Percentiles rank a stretch among this genome's conserved stretches.
Conservation (phyloP, 2,888 invertebrate species). For the Synanthedon vespiformis region DNA sequence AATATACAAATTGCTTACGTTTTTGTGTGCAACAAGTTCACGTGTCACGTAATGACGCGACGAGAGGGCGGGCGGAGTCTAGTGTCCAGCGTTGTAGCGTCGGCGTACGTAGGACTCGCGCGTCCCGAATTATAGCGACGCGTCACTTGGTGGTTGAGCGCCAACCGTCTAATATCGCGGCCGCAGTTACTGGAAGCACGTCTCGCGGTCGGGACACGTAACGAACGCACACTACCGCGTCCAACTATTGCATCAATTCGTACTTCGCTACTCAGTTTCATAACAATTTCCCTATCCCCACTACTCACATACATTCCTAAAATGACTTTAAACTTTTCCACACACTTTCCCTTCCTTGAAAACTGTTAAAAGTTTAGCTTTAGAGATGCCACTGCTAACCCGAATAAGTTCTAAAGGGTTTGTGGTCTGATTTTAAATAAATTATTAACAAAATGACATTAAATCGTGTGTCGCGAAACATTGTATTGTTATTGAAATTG, state of each 20-base stretch:
- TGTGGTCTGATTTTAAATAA: constrained; percentile 6
- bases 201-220: constrained; percentile 48
- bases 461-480: constrained; percentile 4
- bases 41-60: not conserved
- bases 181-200: constrained; percentile 55
- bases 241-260: constrained; percentile 12
- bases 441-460: constrained; percentile 1
- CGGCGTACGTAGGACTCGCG: constrained; percentile 31
- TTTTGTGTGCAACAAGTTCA: not conserved
- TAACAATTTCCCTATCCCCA: no score
- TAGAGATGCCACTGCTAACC: not conserved
- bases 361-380: no score
- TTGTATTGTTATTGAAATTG: constrained; percentile 3
- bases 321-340: no score
- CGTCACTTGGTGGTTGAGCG: constrained; percentile 32
- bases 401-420: constrained; percentile 6
- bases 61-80: constrained; percentile 35
- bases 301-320: no score
- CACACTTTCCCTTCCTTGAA: no score
- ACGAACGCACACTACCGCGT: constrained; percentile 20
- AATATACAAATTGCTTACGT: no score
- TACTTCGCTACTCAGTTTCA: no score
- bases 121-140: constrained; percentile 24
- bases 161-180: constrained; percentile 28
- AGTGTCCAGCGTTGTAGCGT: constrained; percentile 34